A percentile compares a stretch with the other conserved stretches of the same genome.
These are phyloP conservation scores for zebrafish (Danio rerio) DNA, from an alignment of 2,113 vertebrate genomes.

Conservation along the genomic window DNA sequence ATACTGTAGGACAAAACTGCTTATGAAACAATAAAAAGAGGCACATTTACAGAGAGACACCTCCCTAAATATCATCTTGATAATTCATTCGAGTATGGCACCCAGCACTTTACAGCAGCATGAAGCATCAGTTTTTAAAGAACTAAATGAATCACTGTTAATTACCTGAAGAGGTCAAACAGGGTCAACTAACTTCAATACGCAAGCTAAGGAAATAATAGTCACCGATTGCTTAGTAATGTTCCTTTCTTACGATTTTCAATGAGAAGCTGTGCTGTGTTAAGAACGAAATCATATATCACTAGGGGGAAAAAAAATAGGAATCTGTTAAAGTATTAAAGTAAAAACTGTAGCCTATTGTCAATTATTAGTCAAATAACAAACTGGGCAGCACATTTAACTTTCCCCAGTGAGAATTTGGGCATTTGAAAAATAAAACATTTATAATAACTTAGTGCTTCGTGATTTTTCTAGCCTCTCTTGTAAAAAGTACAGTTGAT, in stretches of 20 bases:
- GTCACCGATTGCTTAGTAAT: background rate
- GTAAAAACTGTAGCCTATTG: no score
- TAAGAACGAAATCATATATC: background rate
- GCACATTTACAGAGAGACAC: constrained; percentile 18
- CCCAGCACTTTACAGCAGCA: background rate
- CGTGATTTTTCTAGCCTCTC: no score
- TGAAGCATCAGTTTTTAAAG: background rate
- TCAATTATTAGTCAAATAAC: no score
- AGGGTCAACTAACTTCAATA: background rate
- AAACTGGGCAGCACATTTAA: no score
- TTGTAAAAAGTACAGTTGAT: no score
- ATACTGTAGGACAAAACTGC: background rate
- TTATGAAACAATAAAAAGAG: constrained; percentile 24
- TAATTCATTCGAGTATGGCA: background rate
- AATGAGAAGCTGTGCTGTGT: background rate
- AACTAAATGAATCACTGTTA: background rate
- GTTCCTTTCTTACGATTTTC: background rate
- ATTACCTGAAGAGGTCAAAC: background rate
- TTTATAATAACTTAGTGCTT: no score
- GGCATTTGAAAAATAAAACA: no score
- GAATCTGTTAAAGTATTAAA: no score
- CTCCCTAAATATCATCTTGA: background rate
- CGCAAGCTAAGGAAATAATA: background rate
- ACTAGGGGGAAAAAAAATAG: no score
- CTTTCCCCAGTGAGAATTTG: no score